Base-by-base conservation (phyloP, 2,113 vertebrate species). In the Macquaria ambigua region DNA sequence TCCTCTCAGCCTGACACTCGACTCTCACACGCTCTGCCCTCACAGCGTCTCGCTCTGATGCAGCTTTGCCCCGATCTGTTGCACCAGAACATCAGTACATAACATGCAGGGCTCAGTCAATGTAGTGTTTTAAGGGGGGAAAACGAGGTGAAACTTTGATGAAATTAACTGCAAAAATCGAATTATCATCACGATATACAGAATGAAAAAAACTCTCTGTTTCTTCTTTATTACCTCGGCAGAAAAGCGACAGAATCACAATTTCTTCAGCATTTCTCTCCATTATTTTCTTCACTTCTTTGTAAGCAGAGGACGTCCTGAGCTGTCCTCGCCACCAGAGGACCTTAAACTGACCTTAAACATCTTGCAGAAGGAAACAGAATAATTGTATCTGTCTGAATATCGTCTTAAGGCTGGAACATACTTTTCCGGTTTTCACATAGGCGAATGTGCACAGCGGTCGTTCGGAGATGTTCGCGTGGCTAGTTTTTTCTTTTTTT, bases 1-100 rank as follows among this genome's bases (percentile, higher is more conserved):
- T 81, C 71, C 74, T 71, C 63, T 77, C 67, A 62, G 55, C 56
- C 18, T 50, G 16, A 3, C 48, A 0, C 25, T 31, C 28, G 1
- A 61, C 69, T 79, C 67, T 74, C 73, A 61, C 28, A 34, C 12
- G 3, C 74, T 76, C 67, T 37, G 67, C 16, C 23, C 21, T 48
- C 50, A 6, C 58, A 23, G 63, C 50, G 61, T 41, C 64, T 83
- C 53, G 10, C 15, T 43, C 41, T 48, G 25, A 77, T 25, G 67
- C 46, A 23, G 43, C 58, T 53, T 61, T 12, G 43, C 43, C 18
- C 74, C 58, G 55, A 69, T 76, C 79, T 68, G 64, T 37, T 56
- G n/a, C 85, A 20, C 52, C 41, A 62, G 12, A 84, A 11, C 18
- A n/a, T 61, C 55, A 18, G 12, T n/a, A 28, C 73, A 5, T 16